phyloP scores from a whole-genome alignment of 2,888 invertebrate species.

The Leucophora obtusa region DNA sequence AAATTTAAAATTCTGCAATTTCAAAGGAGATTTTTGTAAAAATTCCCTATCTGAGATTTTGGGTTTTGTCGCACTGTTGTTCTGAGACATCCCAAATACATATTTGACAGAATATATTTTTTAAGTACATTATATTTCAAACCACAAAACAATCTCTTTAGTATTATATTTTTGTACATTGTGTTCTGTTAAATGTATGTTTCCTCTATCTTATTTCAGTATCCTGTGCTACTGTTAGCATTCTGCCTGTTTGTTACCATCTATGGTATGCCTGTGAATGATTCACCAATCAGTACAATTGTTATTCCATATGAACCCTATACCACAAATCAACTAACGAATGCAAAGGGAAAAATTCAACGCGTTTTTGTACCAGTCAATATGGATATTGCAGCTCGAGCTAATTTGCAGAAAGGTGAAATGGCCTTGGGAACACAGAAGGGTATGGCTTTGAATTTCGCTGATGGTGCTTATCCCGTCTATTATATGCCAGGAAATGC shows the following conservation, averaged over 20 bases:
- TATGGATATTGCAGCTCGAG: conserved; percentile 61
- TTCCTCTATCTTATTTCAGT: not conserved
- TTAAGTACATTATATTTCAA: too few relatives aligned
- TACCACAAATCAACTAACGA: conserved; percentile 47
- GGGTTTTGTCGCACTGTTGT: too few relatives aligned
- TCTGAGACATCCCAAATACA: too few relatives aligned
- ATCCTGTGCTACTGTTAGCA: not conserved
- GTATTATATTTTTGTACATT: too few relatives aligned
- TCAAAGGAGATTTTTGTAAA: too few relatives aligned
- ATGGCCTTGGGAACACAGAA: conserved; percentile 61
- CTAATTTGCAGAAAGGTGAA: conserved; percentile 57
- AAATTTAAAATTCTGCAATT: too few relatives aligned
- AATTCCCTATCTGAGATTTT: too few relatives aligned
- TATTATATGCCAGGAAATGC: conserved; percentile 70
- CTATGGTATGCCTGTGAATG: conserved; percentile 46
- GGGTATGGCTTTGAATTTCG: conserved; percentile 66
- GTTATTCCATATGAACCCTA: conserved; percentile 69
- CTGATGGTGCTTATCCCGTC: conserved; percentile 71
- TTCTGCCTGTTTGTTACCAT: not conserved
- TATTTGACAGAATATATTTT: too few relatives aligned
- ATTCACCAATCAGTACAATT: conserved; percentile 67
- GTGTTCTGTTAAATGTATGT: too few relatives aligned
- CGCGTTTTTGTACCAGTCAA: conserved; percentile 62
- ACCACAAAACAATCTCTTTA: too few relatives aligned
- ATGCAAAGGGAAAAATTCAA: conserved; percentile 48